phyloP scores from a whole-genome alignment of 1,140 invertebrate genomes.

The Idris sp. region DNA sequence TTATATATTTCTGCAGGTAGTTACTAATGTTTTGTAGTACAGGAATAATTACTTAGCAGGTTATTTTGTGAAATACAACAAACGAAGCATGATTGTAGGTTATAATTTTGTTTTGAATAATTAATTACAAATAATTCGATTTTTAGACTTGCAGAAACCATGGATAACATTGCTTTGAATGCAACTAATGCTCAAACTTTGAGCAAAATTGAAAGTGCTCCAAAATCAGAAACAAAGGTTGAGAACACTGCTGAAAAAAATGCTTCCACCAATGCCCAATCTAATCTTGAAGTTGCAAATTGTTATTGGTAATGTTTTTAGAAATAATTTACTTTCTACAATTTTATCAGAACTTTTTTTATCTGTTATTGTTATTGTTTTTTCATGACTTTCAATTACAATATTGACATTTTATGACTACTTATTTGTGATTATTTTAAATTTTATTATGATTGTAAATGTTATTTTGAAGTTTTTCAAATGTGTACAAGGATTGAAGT shows the following conservation, averaged over 20 bases:
- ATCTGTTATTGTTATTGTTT: neutral
- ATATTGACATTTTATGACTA: too few relatives aligned
- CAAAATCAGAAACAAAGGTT: constrained; percentile 54
- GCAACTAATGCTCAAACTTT: constrained; percentile 53
- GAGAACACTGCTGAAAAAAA: constrained; percentile 67
- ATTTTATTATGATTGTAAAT: too few relatives aligned
- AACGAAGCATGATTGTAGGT: constrained; percentile 1
- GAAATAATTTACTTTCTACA: constrained; percentile 8
- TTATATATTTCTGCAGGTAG: too few relatives aligned
- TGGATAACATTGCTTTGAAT: constrained; percentile 51
- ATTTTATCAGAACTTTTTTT: constrained; percentile 9
- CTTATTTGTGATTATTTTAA: too few relatives aligned
- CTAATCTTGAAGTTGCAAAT: constrained; percentile 67
- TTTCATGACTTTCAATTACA: too few relatives aligned
- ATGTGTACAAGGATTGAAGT: too few relatives aligned
- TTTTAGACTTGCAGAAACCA: constrained; percentile 60
- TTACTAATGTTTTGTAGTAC: too few relatives aligned
- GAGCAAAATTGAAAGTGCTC: constrained; percentile 39
- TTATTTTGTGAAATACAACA: too few relatives aligned
- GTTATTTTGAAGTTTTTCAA: too few relatives aligned
- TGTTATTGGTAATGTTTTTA: constrained; percentile 73
- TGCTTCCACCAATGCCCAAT: constrained; percentile 63
- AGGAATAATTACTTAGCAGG: too few relatives aligned
- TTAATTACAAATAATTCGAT: too few relatives aligned
- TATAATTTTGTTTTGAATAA: constrained; percentile 31